Conservation (phyloP, 2,888 invertebrate genomes). For the Epistrophe grossulariae region DNA sequence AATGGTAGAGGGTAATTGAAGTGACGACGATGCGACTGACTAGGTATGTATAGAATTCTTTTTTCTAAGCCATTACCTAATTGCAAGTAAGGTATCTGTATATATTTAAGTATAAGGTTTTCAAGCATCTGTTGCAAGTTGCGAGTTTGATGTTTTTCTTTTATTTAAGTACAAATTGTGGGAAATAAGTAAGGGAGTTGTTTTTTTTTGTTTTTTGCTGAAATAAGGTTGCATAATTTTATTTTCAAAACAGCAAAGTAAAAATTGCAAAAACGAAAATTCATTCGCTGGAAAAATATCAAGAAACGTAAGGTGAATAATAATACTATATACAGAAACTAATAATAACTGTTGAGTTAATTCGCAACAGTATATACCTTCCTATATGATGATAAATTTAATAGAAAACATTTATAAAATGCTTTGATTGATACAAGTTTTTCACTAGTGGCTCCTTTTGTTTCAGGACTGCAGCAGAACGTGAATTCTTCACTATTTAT, state of each 20-base stretch:
- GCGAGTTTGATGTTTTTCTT: not conserved
- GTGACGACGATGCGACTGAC: slow-evolving; percentile 12
- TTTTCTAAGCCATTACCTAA: slow-evolving; percentile 32
- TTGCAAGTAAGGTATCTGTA: not conserved
- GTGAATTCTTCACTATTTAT: no score
- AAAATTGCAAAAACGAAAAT: not conserved
- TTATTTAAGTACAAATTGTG: not conserved
- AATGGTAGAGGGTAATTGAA: slow-evolving; percentile 30
- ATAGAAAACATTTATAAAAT: no score
- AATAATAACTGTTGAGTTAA: no score
- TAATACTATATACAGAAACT: no score
- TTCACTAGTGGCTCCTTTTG: no score
- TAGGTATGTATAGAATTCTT: not conserved
- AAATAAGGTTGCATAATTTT: not conserved
- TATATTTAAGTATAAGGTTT: not conserved
- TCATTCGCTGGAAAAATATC: no score
- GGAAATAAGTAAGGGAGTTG: not conserved
- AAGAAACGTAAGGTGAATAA: no score
- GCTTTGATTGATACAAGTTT: no score
- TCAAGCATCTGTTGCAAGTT: not conserved
- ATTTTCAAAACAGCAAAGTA: not conserved
- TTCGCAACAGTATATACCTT: no score
- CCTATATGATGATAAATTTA: no score
- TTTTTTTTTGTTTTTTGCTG: not conserved
- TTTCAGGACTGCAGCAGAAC: no score